Evolutionary conservation across 2,797 vertebrate genomes (phyloP).

Genomic region (Sternotherus odoratus): DNA sequence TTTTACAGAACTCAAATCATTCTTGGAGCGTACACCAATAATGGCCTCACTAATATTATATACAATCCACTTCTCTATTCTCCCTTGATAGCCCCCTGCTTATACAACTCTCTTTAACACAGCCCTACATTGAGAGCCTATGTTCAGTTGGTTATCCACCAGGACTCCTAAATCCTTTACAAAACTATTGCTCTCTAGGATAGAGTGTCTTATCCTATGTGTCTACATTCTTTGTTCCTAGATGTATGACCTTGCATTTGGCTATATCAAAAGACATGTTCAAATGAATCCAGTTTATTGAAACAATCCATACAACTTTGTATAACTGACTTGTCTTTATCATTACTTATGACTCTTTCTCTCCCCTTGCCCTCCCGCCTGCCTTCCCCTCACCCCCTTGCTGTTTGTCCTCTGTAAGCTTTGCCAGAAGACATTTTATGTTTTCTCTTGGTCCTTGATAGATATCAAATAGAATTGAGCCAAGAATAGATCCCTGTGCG

Average conservation of each 20-base stretch:
- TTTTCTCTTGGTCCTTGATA: background rate
- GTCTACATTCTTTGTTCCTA: background rate
- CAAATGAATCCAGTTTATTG: background rate
- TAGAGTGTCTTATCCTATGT: background rate
- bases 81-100: background rate
- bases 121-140: background rate
- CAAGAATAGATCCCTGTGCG: too few relatives aligned
- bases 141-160: background rate
- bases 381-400: too few relatives aligned
- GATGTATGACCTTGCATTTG: background rate
- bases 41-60: background rate
- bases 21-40: background rate
- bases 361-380: too few relatives aligned
- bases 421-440: background rate
- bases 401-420: background rate
- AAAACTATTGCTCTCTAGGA: background rate
- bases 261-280: background rate
- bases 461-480: background rate
- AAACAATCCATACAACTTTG: too few relatives aligned
- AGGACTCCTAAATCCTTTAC: background rate
- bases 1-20: background rate
- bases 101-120: background rate
- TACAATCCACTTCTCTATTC: background rate
- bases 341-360: background rate
- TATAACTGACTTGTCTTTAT: background rate